A percentile compares a stretch with the other conserved stretches of the same genome.
These are phyloP conservation scores for Ormyrus rosae DNA, from an alignment of 2,888 invertebrate genomes.

Conservation along the genomic window DNA sequence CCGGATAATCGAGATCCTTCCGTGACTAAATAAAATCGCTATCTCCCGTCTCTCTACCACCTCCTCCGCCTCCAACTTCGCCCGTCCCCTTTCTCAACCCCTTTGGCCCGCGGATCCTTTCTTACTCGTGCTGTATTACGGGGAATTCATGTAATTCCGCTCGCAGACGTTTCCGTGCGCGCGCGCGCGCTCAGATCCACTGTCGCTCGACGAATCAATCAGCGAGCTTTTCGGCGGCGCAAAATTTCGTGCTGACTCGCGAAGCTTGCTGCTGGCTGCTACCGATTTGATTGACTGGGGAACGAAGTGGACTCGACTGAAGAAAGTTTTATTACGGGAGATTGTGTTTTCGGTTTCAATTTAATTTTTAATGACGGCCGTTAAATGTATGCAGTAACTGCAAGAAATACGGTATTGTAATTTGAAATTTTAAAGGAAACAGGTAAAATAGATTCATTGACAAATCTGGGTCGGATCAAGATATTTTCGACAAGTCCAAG, in stretches of 20 bases:
- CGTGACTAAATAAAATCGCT: slow-evolving; percentile 54
- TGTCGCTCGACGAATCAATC: slow-evolving; percentile 10
- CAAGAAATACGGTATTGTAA: too few relatives aligned
- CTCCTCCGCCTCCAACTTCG: neutral
- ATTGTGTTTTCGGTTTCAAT: too few relatives aligned
- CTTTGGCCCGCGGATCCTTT: neutral
- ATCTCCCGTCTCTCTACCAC: slow-evolving; percentile 4
- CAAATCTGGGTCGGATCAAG: too few relatives aligned
- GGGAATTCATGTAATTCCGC: slow-evolving; percentile 5
- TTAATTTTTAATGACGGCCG: too few relatives aligned
- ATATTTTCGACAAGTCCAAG: too few relatives aligned
- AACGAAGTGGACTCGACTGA: neutral
- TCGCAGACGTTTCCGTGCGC: neutral
- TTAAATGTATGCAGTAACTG: too few relatives aligned
- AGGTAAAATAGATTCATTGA: too few relatives aligned
- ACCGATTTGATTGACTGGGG: neutral
- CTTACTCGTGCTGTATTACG: slow-evolving; percentile 17
- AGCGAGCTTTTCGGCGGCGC: neutral
- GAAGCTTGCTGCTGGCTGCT: neutral
- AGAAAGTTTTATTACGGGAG: too few relatives aligned
- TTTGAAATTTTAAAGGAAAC: too few relatives aligned
- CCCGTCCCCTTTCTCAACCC: neutral
- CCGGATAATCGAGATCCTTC: slow-evolving; percentile 50
- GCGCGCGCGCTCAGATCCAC: neutral
- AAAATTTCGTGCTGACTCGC: too few relatives aligned